Evolutionary conservation across 2,797 vertebrate species (phyloP).

Genomic region (Columba guinea): DNA sequence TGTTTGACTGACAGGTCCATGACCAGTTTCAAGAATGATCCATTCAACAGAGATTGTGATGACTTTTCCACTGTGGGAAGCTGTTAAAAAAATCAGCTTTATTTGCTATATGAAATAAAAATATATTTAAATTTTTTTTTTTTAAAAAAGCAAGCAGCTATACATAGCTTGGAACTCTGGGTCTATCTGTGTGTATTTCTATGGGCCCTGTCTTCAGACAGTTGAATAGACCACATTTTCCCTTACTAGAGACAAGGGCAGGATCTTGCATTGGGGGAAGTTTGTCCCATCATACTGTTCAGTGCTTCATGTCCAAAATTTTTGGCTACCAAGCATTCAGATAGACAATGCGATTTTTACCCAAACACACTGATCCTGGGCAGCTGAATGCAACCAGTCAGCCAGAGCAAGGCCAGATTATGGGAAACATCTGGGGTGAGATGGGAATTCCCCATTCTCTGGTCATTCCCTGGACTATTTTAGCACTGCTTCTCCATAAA

Average conservation of each 20-base stretch:
- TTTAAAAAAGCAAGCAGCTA: not conserved
- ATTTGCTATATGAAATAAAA: not conserved
- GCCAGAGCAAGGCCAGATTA: not conserved
- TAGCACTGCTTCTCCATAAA: not conserved
- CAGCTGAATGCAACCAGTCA: not conserved
- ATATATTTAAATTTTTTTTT: too few species aligned
- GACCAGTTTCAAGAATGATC: not conserved
- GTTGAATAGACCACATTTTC: not conserved
- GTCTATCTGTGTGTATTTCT: not conserved
- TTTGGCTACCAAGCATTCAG: not conserved
- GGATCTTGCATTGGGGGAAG: not conserved
- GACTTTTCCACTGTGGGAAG: not conserved
- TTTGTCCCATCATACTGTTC: not conserved
- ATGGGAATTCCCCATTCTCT: not conserved
- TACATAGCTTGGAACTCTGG: not conserved
- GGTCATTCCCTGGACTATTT: not conserved
- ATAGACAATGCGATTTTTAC: not conserved
- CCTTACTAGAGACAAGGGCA: not conserved
- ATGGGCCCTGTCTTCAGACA: not conserved
- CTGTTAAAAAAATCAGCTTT: not conserved
- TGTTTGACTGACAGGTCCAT: not conserved
- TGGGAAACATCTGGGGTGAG: not conserved
- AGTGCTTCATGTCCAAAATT: accelerated
- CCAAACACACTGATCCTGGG: not conserved
- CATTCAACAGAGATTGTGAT: not conserved